A percentile compares a stretch with the other conserved stretches of the same genome.
Conservation (phyloP, 1,140 invertebrate genomes). For the Drosophila azteca region DNA sequence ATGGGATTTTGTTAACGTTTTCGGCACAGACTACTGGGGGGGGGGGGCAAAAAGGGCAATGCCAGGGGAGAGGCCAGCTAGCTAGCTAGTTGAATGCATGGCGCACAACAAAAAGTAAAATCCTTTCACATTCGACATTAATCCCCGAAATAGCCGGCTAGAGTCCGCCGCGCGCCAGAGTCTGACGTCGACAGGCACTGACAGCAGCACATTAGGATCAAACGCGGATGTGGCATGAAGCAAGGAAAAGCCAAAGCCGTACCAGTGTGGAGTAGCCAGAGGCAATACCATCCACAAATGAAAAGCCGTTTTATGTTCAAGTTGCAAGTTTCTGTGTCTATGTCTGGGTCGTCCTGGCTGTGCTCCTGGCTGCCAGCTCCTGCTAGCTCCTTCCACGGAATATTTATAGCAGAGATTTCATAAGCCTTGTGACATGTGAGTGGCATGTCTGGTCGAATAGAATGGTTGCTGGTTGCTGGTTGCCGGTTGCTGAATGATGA, state of each 20-base stretch:
- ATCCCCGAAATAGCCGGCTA: conserved; percentile 74
- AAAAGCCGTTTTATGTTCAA: conserved; percentile 47
- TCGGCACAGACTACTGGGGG: conserved; percentile 32
- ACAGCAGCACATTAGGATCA: conserved; percentile 79
- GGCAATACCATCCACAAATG: conserved; percentile 28
- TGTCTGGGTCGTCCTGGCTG: neutral
- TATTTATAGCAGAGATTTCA: conserved; percentile 49
- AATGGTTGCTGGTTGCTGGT: conserved; percentile 16
- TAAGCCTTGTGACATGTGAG: conserved; percentile 43
- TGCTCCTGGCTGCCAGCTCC: neutral
- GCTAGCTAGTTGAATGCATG: conserved; percentile 22
- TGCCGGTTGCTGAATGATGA: conserved; percentile 41
- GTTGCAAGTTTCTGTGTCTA: conserved; percentile 30
- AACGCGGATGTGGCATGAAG: conserved; percentile 26
- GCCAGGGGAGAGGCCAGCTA: too few relatives aligned
- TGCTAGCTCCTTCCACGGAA: neutral
- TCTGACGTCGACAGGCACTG: conserved; percentile 69
- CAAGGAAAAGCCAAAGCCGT: conserved; percentile 8
- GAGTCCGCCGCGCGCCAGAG: conserved; percentile 14
- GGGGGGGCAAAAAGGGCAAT: conserved; percentile 1
- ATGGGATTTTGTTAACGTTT: conserved; percentile 29
- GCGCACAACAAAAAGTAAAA: conserved; percentile 32
- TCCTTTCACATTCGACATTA: conserved; percentile 80
- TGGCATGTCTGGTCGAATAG: conserved; percentile 52
- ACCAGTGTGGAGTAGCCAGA: neutral